Evolutionary conservation across 2,113 vertebrate species (phyloP).

Genomic region (Perccottus glenii): DNA sequence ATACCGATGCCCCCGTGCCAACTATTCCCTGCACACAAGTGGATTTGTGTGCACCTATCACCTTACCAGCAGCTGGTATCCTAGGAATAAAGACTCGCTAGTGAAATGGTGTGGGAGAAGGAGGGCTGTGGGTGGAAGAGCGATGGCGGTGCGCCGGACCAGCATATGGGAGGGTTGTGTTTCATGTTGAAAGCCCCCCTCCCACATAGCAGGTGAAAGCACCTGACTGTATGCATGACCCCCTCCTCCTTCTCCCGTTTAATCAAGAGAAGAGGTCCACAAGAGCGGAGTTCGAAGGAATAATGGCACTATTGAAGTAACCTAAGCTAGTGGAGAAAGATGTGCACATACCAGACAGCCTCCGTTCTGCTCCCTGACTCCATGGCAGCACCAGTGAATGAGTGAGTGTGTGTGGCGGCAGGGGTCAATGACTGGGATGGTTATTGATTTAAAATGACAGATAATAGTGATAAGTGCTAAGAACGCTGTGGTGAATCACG

Average conservation of each 20-base stretch:
- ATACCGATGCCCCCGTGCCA: conserved; percentile 33
- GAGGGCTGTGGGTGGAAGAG: conserved; percentile 27
- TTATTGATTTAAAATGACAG: conserved; percentile 62
- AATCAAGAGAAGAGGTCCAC: conserved; percentile 48
- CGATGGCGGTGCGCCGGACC: neutral
- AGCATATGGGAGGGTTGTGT: conserved; percentile 58
- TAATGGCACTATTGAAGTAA: conserved; percentile 62
- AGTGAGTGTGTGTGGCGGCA: neutral
- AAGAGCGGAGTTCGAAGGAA: conserved; percentile 24
- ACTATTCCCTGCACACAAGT: conserved; percentile 28
- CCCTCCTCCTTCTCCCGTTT: neutral
- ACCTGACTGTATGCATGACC: conserved; percentile 45
- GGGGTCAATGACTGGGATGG: conserved; percentile 36
- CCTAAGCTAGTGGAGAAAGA: conserved; percentile 42
- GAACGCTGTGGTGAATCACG: conserved; percentile 16
- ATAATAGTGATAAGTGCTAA: conserved; percentile 29
- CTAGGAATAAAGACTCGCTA: conserved; percentile 53
- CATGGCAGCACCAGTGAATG: neutral
- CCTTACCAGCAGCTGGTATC: conserved; percentile 73
- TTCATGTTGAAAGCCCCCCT: conserved; percentile 31
- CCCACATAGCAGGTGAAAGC: conserved; percentile 57
- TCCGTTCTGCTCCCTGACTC: conserved; percentile 21
- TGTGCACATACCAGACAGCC: conserved; percentile 31
- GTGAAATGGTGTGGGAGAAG: conserved; percentile 36
- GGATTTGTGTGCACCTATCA: conserved; percentile 53